These are phyloP conservation scores for Halichoeres trimaculatus DNA, from an alignment of 2,113 vertebrate species.

Conservation along the genomic window DNA sequence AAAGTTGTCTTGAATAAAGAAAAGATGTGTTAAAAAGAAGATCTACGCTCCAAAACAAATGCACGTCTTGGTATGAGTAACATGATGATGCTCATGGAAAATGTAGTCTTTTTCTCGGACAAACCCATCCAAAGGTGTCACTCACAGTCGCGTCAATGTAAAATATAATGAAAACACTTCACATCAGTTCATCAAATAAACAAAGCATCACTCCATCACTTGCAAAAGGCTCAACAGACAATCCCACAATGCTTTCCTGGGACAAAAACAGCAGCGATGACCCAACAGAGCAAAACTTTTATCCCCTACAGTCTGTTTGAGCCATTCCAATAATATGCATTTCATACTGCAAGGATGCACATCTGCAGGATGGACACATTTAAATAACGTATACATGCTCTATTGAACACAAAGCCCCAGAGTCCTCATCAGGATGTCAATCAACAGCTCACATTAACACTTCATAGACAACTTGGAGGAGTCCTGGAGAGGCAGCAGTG, in stretches of 20 bases:
- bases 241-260: background rate
- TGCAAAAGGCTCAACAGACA: too few relatives aligned
- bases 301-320: background rate
- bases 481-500: constrained; percentile 22
- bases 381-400: constrained; percentile 38
- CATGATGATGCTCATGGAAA: too few relatives aligned
- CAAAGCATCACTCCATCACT: background rate
- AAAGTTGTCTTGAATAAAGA: too few relatives aligned
- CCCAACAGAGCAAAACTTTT: background rate
- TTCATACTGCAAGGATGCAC: constrained; percentile 38
- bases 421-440: constrained; percentile 50
- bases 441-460: constrained; percentile 55
- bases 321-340: constrained; percentile 18
- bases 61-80: too few relatives aligned
- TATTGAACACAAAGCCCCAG: constrained; percentile 46
- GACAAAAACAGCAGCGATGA: background rate
- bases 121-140: too few relatives aligned
- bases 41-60: too few relatives aligned
- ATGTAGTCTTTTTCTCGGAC: too few relatives aligned
- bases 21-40: too few relatives aligned
- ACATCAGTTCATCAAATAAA: too few relatives aligned
- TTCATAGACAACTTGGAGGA: constrained; percentile 37
- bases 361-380: constrained; percentile 52
- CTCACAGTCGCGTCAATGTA: too few relatives aligned
- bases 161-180: too few relatives aligned